Conservation (phyloP, 2,888 invertebrate species). For the Caenorhabditis drosophilae region DNA sequence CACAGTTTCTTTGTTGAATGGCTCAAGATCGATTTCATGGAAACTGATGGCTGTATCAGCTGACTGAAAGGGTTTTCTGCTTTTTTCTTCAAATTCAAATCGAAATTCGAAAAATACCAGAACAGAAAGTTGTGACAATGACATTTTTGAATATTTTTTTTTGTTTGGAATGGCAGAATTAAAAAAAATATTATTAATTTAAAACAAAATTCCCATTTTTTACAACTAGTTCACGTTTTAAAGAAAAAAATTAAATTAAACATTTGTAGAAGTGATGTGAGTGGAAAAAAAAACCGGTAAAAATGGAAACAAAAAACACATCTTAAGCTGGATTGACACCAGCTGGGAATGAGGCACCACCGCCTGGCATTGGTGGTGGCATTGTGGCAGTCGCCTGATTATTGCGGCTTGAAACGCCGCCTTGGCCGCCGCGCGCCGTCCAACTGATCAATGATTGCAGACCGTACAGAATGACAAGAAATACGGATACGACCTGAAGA, state of each 20-base stretch:
- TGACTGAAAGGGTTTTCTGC: constrained; percentile 20
- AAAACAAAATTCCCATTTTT: too few relatives aligned
- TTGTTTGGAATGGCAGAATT: too few relatives aligned
- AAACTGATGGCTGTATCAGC: constrained; percentile 33
- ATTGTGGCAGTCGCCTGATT: constrained; percentile 26
- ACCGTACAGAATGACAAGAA: constrained; percentile 30
- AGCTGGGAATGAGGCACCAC: constrained; percentile 25
- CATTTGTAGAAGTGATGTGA: neutral
- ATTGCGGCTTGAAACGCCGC: too few relatives aligned
- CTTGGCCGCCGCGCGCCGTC: constrained; percentile 13
- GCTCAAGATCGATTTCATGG: constrained; percentile 23
- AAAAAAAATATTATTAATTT: too few relatives aligned
- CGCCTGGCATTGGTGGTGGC: constrained; percentile 19
- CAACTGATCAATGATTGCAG: constrained; percentile 27
- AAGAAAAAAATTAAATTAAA: too few relatives aligned
- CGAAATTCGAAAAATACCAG: constrained; percentile 1
- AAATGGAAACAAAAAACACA: neutral
- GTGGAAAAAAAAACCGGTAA: neutral
- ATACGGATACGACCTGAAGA: constrained; percentile 15
- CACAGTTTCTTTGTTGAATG: neutral
- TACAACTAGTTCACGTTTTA: too few relatives aligned
- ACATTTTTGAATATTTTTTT: constrained; percentile 10
- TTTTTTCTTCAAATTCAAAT: neutral
- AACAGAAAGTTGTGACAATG: constrained; percentile 33
- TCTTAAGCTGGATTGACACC: constrained; percentile 46